phyloP scores from a whole-genome alignment of 1,140 invertebrate species.

The Leptinotarsa defecta region DNA sequence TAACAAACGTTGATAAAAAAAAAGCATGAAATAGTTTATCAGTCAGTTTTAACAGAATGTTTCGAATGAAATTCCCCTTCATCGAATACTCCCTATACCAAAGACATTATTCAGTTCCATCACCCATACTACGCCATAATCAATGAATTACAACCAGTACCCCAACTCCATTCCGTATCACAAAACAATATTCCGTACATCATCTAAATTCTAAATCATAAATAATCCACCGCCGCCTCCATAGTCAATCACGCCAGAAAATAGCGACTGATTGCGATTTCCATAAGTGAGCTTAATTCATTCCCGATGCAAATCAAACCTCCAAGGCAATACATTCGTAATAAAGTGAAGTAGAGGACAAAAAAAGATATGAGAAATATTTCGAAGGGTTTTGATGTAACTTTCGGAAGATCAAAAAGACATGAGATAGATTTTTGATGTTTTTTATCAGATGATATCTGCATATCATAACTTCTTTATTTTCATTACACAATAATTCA shows the following conservation, averaged over 20 bases:
- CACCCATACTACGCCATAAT: background rate
- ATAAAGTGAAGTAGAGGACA: conserved; percentile 22
- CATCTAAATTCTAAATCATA: background rate
- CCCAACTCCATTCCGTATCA: conserved; percentile 1
- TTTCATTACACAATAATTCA: no score
- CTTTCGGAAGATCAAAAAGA: no score
- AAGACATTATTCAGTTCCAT: background rate
- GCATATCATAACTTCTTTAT: no score
- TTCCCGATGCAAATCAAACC: conserved; percentile 34
- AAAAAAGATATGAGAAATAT: conserved; percentile 9
- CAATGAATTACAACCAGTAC: background rate
- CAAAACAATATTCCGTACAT: conserved; percentile 2
- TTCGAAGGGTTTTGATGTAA: background rate
- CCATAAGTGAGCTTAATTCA: conserved; percentile 44
- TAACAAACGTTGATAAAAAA: no score
- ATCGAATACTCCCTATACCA: background rate
- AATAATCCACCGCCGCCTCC: background rate
- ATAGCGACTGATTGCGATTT: conserved; percentile 44
- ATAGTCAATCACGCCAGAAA: conserved; percentile 27
- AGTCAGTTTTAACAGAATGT: no score
- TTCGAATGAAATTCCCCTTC: no score
- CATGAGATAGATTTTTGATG: no score
- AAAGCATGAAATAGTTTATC: no score
- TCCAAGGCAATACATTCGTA: conserved; percentile 17
- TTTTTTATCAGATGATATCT: no score